These are phyloP conservation scores for Aphis craccivora DNA, from an alignment of 1,140 invertebrate genomes.

Conservation along the genomic window DNA sequence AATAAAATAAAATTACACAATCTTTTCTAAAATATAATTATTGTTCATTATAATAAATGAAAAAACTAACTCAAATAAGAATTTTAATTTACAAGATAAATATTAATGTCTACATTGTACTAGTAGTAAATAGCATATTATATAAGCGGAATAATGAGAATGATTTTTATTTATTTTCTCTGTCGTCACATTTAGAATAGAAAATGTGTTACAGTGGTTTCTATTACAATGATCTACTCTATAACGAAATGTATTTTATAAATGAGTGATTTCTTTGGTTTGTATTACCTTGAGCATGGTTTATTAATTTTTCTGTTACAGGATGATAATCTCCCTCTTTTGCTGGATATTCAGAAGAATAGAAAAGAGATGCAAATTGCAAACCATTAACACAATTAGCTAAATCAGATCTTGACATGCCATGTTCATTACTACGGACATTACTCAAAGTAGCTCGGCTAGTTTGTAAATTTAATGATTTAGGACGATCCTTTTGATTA, in stretches of 20 bases:
- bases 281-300: slow-evolving; percentile 73
- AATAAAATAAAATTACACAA: background rate
- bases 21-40: background rate
- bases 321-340: slow-evolving; percentile 71
- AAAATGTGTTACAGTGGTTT: background rate
- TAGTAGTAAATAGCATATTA: background rate
- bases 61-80: background rate
- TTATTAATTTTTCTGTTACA: slow-evolving; percentile 78
- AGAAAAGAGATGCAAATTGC: slow-evolving; percentile 77
- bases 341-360: slow-evolving; percentile 76
- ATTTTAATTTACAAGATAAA: background rate
- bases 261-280: background rate
- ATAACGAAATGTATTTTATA: background rate
- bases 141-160: background rate
- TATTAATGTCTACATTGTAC: no score
- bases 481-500: slow-evolving; percentile 81
- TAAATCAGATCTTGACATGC: slow-evolving; percentile 75
- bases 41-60: background rate
- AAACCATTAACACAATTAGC: slow-evolving; percentile 77
- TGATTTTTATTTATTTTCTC: slow-evolving; percentile 21
- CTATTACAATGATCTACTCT: background rate
- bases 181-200: background rate
- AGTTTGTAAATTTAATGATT: slow-evolving; percentile 81
- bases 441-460: slow-evolving; percentile 83
- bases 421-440: slow-evolving; percentile 72